Base-by-base conservation (phyloP, 2,113 vertebrate genomes). In the Amia ocellicauda region DNA sequence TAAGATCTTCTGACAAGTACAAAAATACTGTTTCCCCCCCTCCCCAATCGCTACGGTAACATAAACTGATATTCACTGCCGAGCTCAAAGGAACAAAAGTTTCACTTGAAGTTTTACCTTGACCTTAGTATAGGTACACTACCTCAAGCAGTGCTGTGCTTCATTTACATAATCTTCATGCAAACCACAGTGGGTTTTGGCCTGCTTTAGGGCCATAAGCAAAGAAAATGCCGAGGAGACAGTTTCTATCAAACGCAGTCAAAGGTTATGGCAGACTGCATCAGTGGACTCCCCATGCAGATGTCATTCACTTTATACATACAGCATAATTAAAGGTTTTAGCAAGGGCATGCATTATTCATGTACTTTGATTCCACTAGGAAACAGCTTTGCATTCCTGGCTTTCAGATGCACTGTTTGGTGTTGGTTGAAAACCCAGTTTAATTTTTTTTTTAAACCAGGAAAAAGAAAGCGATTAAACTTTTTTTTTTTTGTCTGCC, bases 21-120 rank as follows among this genome's bases (percentile, higher is more conserved):
- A n/a, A n/a, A n/a, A n/a, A n/a, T n/a, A n/a, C n/a, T n/a, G n/a
- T n/a, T n/a, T n/a, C n/a, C n/a, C n/a, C n/a, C n/a, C n/a, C n/a
- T n/a, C n/a, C n/a, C n/a, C n/a, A n/a, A n/a, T n/a, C n/a, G 11
- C 31, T 36, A 36, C 31, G 11, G 11, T 36, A 36, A 5, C 31
- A 36, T 36, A 36, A 1, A 5, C 31, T 36, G 31, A 7, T 7
- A 36, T 36, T 36, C 31, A n/a, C n/a, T n/a, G n/a, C n/a, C 31
- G 5, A 36, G 11, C 53, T 65, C n/a, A 16, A 45, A 56, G 63
- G 63, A 45, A 36, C 24, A 23, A 29, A 66, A 66, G 55, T 66
- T 66, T 66, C 43, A 51, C 63, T 52, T 58, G 10, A 60, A 67
- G 42, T 31, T 58, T 73, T 71, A 78, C 78, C 81, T 80, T 75